These are phyloP conservation scores for human DNA, from an alignment of 2,113 vertebrate genomes.

Conservation along the genomic window DNA sequence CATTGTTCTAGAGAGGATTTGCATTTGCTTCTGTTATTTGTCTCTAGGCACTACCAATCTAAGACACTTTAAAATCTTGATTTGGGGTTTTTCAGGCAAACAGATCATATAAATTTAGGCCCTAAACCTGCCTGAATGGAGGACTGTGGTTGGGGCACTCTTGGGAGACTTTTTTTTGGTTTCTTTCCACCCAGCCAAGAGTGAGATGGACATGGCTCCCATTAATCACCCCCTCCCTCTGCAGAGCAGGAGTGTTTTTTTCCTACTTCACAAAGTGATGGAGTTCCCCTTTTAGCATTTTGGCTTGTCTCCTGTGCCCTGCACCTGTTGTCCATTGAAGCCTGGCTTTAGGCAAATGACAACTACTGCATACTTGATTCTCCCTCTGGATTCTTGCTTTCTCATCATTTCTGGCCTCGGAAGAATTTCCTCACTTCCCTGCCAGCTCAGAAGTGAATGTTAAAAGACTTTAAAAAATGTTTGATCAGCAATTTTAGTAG, in stretches of 20 bases:
- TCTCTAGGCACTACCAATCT: background rate
- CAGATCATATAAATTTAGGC: background rate
- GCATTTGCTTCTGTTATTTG: background rate
- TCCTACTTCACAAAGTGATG: background rate
- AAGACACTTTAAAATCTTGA: slow-evolving; percentile 7
- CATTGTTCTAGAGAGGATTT: background rate
- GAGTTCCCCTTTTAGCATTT: background rate
- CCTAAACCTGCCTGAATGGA: background rate
- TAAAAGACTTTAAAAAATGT: background rate
- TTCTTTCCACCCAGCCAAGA: background rate
- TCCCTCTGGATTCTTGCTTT: background rate
- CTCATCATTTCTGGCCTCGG: slow-evolving; percentile 7
- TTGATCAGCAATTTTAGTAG: background rate
- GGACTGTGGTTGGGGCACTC: background rate
- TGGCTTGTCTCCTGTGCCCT: background rate
- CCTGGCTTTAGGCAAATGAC: background rate
- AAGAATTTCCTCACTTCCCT: slow-evolving; percentile 21
- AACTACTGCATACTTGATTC: background rate
- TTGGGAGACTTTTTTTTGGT: background rate
- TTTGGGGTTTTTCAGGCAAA: background rate
- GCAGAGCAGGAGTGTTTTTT: background rate
- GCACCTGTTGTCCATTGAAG: background rate
- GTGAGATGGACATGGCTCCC: background rate
- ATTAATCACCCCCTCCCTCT: background rate
- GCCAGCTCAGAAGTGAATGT: slow-evolving; percentile 23